Evolutionary conservation across 1,140 invertebrate species (phyloP).

Genomic region (Lepidurus packardi): DNA sequence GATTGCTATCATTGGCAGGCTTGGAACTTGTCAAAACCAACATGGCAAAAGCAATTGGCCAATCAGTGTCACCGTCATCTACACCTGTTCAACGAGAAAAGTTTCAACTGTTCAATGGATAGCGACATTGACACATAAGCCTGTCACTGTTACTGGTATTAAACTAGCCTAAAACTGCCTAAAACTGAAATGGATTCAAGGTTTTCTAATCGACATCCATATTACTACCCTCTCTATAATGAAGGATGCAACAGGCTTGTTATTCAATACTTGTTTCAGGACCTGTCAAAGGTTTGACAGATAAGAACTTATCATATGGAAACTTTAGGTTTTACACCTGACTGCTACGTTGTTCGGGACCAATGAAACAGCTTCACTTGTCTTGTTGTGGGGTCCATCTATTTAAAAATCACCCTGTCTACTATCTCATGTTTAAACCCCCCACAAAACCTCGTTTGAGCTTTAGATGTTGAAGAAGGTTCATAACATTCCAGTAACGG

Average conservation of each 20-base stretch:
- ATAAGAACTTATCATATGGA: not conserved
- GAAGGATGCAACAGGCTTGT: not conserved
- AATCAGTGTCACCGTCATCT: not conserved
- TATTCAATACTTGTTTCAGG: not conserved
- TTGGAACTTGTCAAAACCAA: not conserved
- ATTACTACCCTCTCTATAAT: not conserved
- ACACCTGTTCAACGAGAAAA: not conserved
- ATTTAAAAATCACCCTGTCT: constrained; percentile 4
- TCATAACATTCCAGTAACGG: constrained; percentile 5
- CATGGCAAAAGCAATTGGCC: not conserved
- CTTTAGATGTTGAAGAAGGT: not conserved
- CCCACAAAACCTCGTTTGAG: not conserved
- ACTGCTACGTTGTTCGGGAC: not conserved
- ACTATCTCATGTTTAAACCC: constrained; percentile 1
- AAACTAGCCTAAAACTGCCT: not conserved
- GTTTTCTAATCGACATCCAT: not conserved
- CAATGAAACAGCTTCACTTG: not conserved
- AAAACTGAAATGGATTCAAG: not conserved
- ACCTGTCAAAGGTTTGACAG: not conserved
- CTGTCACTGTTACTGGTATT: not conserved
- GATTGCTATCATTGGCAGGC: not conserved
- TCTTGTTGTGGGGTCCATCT: not conserved
- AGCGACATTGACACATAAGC: not conserved
- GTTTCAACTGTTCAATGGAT: not conserved
- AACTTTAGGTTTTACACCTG: not conserved